Evolutionary conservation across 2,113 vertebrate species (phyloP).

Genomic region (Alces alces): DNA sequence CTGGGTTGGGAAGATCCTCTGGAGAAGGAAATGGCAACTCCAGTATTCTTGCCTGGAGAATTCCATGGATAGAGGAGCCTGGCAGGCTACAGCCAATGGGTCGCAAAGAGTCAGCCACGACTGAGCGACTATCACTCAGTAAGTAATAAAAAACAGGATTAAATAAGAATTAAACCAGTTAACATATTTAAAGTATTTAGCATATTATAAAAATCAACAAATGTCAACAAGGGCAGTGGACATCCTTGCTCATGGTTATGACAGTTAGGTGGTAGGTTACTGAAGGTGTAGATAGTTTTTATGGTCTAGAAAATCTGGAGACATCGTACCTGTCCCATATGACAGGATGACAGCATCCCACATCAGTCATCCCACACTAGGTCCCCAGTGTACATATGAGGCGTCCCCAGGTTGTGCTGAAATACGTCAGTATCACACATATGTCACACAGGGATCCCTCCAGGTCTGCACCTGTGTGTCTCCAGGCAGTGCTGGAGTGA

Average conservation of each 20-base stretch:
- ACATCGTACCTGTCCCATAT: background rate
- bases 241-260: background rate
- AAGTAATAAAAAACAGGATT: background rate
- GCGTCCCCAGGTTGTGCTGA: background rate
- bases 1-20: background rate
- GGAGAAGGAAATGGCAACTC: too few species aligned
- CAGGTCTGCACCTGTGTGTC: too few species aligned
- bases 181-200: background rate
- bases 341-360: background rate
- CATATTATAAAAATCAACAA: background rate
- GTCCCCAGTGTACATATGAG: background rate
- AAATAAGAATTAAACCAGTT: background rate
- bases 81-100: background rate
- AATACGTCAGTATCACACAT: background rate
- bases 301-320: background rate
- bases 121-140: background rate
- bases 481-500: background rate
- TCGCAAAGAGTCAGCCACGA: accelerated
- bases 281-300: background rate
- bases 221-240: background rate
- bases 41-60: background rate
- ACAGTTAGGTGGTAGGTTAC: background rate
- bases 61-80: background rate
- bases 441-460: background rate
- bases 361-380: background rate